Conservation (phyloP, 2,113 vertebrate genomes). For the Rousettus leschenaultii region DNA sequence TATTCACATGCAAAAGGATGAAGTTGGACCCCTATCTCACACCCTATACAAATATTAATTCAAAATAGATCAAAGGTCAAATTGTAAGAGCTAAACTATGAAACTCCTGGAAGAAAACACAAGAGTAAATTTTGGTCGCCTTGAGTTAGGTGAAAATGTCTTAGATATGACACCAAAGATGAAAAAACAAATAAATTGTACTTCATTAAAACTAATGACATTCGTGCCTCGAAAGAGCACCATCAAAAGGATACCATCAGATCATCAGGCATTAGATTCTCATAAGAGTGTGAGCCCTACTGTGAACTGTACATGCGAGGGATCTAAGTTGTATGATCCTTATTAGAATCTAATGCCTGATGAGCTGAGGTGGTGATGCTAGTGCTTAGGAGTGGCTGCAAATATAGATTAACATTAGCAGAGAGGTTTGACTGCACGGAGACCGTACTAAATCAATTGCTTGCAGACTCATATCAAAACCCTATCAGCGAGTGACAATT, state of each 20-base stretch:
- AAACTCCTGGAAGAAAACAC: background rate
- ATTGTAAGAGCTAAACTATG: background rate
- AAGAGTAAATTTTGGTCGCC: background rate
- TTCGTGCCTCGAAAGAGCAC: slow-evolving; percentile 2
- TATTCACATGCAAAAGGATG: background rate
- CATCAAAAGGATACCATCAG: background rate
- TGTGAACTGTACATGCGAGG: too few relatives aligned
- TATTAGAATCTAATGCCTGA: too few relatives aligned
- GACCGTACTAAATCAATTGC: too few relatives aligned
- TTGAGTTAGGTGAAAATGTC: background rate
- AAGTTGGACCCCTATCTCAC: background rate
- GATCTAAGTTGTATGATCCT: too few relatives aligned
- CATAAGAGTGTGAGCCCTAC: too few relatives aligned
- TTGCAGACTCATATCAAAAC: too few relatives aligned
- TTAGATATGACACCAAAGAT: background rate
- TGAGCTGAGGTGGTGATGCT: too few relatives aligned
- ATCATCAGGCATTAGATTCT: too few relatives aligned
- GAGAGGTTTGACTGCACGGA: too few relatives aligned
- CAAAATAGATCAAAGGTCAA: background rate
- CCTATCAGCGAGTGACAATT: too few relatives aligned
- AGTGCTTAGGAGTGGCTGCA: too few relatives aligned
- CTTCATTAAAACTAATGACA: background rate
- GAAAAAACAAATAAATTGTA: background rate
- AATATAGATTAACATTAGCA: too few relatives aligned
- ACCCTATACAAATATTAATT: background rate